phyloP scores from a whole-genome alignment of 2,888 invertebrate genomes.

The Chymomyza fuscimana region DNA sequence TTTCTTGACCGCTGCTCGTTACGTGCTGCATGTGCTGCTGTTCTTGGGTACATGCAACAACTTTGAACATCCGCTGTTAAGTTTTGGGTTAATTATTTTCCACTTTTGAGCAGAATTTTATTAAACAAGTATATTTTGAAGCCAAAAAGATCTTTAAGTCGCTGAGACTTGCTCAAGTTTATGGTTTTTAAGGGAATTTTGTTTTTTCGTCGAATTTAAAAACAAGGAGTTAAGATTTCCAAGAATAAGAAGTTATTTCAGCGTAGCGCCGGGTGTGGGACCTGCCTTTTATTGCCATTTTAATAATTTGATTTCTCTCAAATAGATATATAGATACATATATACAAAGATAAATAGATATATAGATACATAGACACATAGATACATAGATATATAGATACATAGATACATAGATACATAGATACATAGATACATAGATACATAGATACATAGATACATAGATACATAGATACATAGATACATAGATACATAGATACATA shows the following conservation, averaged over 20 bases:
- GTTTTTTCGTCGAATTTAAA: neutral
- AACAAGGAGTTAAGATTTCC: neutral
- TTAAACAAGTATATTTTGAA: slow-evolving; percentile 32
- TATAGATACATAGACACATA: no score
- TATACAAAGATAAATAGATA: no score
- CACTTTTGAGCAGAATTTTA: slow-evolving; percentile 63
- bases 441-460: no score
- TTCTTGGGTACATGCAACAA: slow-evolving; percentile 41
- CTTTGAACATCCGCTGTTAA: slow-evolving; percentile 62
- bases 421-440: no score
- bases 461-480: no score
- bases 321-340: no score
- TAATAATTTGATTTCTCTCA: no score
- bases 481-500: no score
- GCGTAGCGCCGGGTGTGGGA: no score
- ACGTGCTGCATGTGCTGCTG: slow-evolving; percentile 70
- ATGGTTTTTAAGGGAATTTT: neutral
- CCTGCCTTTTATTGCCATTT: no score
- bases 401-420: no score
- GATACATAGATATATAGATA: no score
- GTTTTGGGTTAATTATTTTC: slow-evolving; percentile 75
- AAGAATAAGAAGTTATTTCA: neutral
- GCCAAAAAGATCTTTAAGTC: slow-evolving; percentile 26
- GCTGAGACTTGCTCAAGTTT: neutral
- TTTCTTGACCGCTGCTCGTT: slow-evolving; percentile 69